Base-by-base conservation (phyloP, 2,113 vertebrate genomes). In the Anas platyrhynchos region DNA sequence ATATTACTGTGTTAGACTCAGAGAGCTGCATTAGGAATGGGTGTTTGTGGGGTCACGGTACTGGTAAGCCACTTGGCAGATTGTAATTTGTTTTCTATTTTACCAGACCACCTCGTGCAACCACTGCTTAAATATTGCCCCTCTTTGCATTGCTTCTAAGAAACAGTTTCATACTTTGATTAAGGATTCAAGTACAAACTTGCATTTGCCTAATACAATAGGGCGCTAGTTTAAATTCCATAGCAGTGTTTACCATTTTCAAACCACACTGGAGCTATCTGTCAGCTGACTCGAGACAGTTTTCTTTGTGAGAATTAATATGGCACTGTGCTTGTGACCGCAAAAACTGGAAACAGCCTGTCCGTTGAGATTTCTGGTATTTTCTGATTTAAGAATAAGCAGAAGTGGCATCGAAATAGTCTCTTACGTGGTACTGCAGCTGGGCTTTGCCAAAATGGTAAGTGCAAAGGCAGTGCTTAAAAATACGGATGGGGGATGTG, bases 381-480 rank as follows among this genome's bases (percentile, higher is more conserved):
- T 89, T 88, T 78, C 56, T 82, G 52, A 76, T 56, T 91, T 93
- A 67, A 55, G 56, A 83, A 89, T 14, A 73, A 91, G 85, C 31
- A 91, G 68, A 83, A 95, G 56, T 25, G 34, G 52, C 69, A 79
- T 1, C 75, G 77, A 85, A 91, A 59, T 38, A 66, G 59, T 32
- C 21, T 92, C 76, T 55, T 67, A 66, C n/a, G 0, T 15, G 32
- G 61, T 79, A 69, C 6, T 44, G 59, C 55, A 11, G 2, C 2
- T 72, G 50, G 52, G 23, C 50, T 88, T 88, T 81, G 76, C 82
- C 90, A 95, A 86, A 95, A 94, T 0, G 41, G 38, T 72, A 87
- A 94, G 56, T 52, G 73, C 71, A 92, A 91, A 89, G 66, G 66
- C 66, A 83, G 61, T 27, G 38, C 73, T 90, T 95, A 95, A 96